A percentile compares a stretch with the other conserved stretches of the same genome.
These are phyloP conservation scores for Salvelinus namaycush DNA, from an alignment of 2,113 vertebrate genomes.

Conservation along the genomic window DNA sequence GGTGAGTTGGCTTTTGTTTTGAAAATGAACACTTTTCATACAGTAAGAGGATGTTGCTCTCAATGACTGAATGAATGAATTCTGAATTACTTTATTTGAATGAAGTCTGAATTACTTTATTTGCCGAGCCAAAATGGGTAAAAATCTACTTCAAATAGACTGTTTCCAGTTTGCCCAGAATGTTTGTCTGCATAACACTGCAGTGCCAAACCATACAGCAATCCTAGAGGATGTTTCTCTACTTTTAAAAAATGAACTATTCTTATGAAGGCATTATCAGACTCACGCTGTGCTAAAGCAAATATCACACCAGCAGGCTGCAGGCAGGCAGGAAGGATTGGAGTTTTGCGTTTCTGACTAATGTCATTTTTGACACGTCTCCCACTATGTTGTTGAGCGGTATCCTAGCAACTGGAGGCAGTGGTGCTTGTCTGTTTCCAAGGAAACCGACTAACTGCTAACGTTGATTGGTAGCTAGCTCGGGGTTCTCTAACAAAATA, in stretches of 20 bases:
- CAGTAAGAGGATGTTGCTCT: neutral
- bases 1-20: too few relatives aligned
- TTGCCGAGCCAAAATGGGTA: conserved; percentile 64
- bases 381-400: conserved; percentile 28
- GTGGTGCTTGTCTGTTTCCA: conserved; percentile 25
- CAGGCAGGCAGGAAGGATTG: neutral
- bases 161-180: conserved; percentile 63
- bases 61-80: conserved; percentile 2
- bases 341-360: neutral
- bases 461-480: neutral
- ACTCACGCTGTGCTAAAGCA: neutral
- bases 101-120: conserved; percentile 39
- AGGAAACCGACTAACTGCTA: conserved; percentile 34
- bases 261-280: neutral
- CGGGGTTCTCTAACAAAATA: neutral
- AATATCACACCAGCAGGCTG: too few relatives aligned
- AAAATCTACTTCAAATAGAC: conserved; percentile 67
- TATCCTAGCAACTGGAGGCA: conserved; percentile 40
- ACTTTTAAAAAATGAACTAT: conserved; percentile 12
- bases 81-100: conserved; percentile 62
- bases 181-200: conserved; percentile 61
- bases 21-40: too few relatives aligned
- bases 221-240: conserved; percentile 59
- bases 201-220: conserved; percentile 69
- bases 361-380: conserved; percentile 32